Conservation (phyloP, 2,797 vertebrate species). For the Capromys pilorides region DNA sequence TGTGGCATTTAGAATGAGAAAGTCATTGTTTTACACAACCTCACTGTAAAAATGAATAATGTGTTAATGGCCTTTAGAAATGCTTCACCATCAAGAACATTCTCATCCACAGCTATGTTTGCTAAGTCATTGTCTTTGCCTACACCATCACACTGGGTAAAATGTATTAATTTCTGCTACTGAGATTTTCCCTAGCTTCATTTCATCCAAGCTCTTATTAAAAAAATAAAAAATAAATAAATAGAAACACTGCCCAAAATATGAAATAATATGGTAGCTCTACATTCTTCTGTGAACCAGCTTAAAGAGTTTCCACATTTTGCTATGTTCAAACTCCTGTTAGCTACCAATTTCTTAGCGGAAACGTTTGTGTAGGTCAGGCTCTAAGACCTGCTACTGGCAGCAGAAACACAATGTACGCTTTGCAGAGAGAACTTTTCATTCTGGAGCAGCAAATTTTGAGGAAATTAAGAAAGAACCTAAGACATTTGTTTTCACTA, state of each 20-base stretch:
- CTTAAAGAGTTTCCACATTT: neutral
- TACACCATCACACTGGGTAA: neutral
- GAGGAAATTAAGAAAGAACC: neutral
- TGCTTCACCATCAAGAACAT: neutral
- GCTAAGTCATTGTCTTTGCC: neutral
- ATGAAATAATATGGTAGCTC: neutral
- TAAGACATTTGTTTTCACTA: neutral
- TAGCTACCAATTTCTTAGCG: neutral
- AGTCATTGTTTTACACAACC: constrained; percentile 21
- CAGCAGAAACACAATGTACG: neutral
- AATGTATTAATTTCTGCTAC: neutral
- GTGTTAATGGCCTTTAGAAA: constrained; percentile 2
- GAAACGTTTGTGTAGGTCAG: neutral
- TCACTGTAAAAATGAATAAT: neutral
- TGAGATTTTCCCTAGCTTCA: neutral
- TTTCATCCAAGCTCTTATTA: neutral
- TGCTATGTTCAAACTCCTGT: neutral
- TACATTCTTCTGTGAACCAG: neutral
- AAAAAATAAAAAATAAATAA: neutral
- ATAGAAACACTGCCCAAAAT: no score
- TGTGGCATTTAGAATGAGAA: constrained; percentile 44
- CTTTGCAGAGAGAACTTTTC: neutral
- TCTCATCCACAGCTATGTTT: neutral
- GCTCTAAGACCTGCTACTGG: neutral
- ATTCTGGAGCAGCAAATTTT: neutral